Percentiles rank a stretch among this genome's conserved stretches.
Evolutionary conservation across 2,888 invertebrate genomes (phyloP).

Genomic region (Ophion costatus): DNA sequence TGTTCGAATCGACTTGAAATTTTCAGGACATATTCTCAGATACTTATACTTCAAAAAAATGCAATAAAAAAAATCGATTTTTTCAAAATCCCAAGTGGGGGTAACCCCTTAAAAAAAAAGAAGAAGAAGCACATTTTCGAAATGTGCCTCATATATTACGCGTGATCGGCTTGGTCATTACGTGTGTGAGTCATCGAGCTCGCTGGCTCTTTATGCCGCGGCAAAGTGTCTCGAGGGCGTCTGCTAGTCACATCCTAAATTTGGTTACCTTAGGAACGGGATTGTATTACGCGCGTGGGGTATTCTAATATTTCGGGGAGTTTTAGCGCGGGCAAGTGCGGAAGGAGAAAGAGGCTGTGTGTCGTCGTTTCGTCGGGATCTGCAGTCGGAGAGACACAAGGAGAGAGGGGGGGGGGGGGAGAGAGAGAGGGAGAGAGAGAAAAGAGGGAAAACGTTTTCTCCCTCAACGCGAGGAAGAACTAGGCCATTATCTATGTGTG

Average conservation of each 20-base stretch:
- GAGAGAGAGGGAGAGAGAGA: constrained; percentile 35
- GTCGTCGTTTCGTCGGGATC: constrained; percentile 17
- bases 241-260: constrained; percentile 82
- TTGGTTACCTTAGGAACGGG: constrained; percentile 81
- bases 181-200: constrained; percentile 65
- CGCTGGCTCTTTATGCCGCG: constrained; percentile 60
- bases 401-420: not conserved
- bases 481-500: constrained; percentile 61
- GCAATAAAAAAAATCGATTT: too few relatives aligned
- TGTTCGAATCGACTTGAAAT: too few relatives aligned
- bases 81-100: too few relatives aligned
- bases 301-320: constrained; percentile 73
- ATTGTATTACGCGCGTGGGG: constrained; percentile 82
- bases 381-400: not conserved
- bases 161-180: constrained; percentile 50
- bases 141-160: constrained; percentile 29
- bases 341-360: constrained; percentile 7
- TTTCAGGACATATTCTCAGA: too few relatives aligned
- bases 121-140: not conserved
- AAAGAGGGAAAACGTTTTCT: constrained; percentile 21
- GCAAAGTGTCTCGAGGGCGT: constrained; percentile 80
- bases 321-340: constrained; percentile 31
- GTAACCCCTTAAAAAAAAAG: not conserved
- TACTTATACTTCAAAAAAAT: too few relatives aligned
- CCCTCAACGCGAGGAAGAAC: constrained; percentile 44